Percentiles rank a stretch among this genome's conserved stretches.
Conservation (phyloP, 2,797 vertebrate genomes). For the Muraenolepis orangiensis region DNA sequence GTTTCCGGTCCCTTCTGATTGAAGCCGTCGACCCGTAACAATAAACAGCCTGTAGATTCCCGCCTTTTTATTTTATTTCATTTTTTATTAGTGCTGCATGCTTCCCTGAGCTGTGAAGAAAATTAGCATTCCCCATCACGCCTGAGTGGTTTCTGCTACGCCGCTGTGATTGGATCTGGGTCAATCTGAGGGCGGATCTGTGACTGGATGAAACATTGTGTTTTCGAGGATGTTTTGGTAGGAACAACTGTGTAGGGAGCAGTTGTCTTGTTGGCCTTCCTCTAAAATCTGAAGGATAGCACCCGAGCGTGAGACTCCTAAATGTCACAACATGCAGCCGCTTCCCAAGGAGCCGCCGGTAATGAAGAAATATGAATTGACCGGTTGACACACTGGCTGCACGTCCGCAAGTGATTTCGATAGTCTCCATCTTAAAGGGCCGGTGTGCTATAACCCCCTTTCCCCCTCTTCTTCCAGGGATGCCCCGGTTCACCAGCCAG, state of each 20-base stretch:
- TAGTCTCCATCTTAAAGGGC: neutral
- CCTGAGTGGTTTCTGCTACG: slow-evolving; percentile 32
- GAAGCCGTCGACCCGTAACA: slow-evolving; percentile 39
- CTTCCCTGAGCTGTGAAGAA: slow-evolving; percentile 33
- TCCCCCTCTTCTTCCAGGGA: slow-evolving; percentile 67
- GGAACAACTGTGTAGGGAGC: neutral
- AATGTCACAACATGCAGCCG: neutral
- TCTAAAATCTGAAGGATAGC: neutral
- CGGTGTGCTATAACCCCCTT: neutral
- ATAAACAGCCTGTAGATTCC: slow-evolving; percentile 57
- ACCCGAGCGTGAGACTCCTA: neutral
- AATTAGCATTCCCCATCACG: slow-evolving; percentile 50
- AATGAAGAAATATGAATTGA: neutral
- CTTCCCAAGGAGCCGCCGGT: neutral
- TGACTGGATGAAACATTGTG: neutral
- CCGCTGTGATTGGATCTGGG: neutral
- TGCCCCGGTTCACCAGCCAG: slow-evolving; percentile 84
- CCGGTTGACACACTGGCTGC: too few relatives aligned
- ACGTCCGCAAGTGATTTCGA: neutral
- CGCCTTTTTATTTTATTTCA: too few relatives aligned
- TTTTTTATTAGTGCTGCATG: slow-evolving; percentile 58
- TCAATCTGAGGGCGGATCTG: neutral
- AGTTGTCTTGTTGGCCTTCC: neutral
- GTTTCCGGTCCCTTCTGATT: slow-evolving; percentile 38
- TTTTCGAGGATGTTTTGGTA: neutral